These are phyloP conservation scores for Clepsis dumicolana DNA, from an alignment of 2,888 invertebrate genomes.

Conservation along the genomic window DNA sequence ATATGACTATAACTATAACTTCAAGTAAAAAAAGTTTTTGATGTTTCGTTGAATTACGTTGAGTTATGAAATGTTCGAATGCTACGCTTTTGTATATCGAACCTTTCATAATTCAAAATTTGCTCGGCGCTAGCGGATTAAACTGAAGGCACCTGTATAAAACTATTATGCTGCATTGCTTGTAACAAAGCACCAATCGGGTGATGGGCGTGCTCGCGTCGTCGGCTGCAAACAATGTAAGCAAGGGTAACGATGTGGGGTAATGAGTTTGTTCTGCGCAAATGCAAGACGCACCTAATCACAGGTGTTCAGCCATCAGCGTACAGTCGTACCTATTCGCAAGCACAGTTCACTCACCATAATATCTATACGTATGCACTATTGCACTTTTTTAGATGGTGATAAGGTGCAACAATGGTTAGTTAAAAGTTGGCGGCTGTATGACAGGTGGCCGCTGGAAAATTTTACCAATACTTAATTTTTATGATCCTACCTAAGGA, in stretches of 20 bases:
- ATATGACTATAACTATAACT: background rate
- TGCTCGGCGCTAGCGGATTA: background rate
- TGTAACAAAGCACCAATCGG: background rate
- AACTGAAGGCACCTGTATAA: background rate
- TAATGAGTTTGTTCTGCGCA: constrained; percentile 4
- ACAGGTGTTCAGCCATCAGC: background rate
- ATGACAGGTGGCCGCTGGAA: too few relatives aligned
- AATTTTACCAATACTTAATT: too few relatives aligned
- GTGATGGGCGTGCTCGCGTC: background rate
- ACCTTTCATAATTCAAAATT: background rate
- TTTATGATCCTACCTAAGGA: too few relatives aligned
- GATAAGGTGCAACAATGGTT: too few relatives aligned
- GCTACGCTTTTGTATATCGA: background rate
- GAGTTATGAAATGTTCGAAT: background rate
- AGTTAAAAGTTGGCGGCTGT: too few relatives aligned
- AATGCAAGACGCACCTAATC: constrained; percentile 4
- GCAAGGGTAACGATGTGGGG: constrained; percentile 2
- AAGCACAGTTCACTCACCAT: too few relatives aligned
- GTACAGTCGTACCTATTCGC: background rate
- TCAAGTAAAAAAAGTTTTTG: background rate
- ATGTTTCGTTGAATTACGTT: too few relatives aligned
- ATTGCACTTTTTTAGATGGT: too few relatives aligned
- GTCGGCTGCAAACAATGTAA: constrained; percentile 5
- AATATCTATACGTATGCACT: too few relatives aligned
- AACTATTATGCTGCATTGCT: background rate